Evolutionary conservation across 1,140 invertebrate genomes (phyloP).

Genomic region (Leguminivora glycinivorella): DNA sequence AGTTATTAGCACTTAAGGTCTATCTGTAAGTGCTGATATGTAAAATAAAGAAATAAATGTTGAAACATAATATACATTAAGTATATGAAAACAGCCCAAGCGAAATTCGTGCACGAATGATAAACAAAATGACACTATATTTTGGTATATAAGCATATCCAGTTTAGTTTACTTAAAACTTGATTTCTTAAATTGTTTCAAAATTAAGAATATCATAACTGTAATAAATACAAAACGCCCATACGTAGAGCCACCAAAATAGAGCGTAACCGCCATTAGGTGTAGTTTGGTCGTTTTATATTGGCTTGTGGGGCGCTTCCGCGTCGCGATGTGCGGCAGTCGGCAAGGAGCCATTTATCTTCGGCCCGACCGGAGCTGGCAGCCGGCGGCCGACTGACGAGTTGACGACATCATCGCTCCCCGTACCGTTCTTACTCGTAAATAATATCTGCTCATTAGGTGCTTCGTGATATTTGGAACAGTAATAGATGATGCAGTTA

Average conservation of each 20-base stretch:
- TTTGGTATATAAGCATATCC: too few species aligned
- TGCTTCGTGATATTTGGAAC: background rate
- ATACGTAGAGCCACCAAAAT: background rate
- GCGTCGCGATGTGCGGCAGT: background rate
- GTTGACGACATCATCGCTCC: background rate
- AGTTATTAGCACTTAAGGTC: too few species aligned
- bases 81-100: too few species aligned
- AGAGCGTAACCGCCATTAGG: background rate
- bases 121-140: too few species aligned
- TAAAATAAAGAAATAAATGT: too few species aligned
- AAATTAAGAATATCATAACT: too few species aligned
- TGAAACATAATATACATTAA: too few species aligned
- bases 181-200: too few species aligned
- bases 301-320: background rate
- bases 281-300: background rate
- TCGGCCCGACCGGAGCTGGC: background rate
- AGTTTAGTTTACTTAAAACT: too few species aligned
- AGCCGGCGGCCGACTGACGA: background rate
- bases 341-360: background rate
- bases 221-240: too few species aligned
- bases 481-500: background rate
- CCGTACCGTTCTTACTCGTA: constrained; percentile 6
- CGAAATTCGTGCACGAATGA: too few species aligned
- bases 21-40: too few species aligned
- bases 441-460: background rate